Evolutionary conservation across 2,797 vertebrate genomes (phyloP).

Genomic region (Takifugu rubripes): DNA sequence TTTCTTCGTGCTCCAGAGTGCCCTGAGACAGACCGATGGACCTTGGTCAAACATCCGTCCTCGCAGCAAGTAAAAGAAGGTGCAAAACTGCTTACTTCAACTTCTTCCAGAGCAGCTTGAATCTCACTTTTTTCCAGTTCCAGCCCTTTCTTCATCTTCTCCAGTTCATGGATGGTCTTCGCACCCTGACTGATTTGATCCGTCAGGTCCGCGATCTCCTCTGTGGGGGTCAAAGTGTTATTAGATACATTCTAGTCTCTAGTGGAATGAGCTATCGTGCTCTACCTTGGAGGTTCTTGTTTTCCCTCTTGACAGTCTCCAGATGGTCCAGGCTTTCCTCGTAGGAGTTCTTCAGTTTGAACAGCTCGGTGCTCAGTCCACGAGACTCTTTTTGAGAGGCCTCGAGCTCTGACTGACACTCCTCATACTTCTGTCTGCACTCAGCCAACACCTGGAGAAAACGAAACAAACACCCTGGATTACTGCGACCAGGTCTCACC

Average conservation of each 20-base stretch:
- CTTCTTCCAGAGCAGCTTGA: conserved; percentile 90
- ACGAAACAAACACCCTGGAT: not conserved
- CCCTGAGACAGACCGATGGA: conserved; percentile 68
- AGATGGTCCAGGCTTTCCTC: conserved; percentile 89
- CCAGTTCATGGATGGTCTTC: conserved; percentile 90
- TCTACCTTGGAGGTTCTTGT: conserved; percentile 93
- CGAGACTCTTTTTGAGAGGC: conserved; percentile 86
- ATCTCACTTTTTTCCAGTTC: conserved; percentile 88
- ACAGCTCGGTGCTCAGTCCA: conserved; percentile 88
- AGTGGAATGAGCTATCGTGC: not conserved
- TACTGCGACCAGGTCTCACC: too few species aligned
- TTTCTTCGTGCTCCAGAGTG: conserved; percentile 91
- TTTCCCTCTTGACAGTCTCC: conserved; percentile 88
- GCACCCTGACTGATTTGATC: conserved; percentile 87
- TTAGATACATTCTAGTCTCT: not conserved
- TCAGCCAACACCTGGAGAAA: conserved; percentile 74
- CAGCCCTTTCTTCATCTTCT: conserved; percentile 89
- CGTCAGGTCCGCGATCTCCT: conserved; percentile 88
- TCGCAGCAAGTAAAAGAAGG: not conserved
- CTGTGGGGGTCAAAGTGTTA: conserved; percentile 54
- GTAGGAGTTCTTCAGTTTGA: conserved; percentile 89
- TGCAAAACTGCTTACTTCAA: conserved; percentile 74
- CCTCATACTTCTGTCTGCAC: conserved; percentile 89
- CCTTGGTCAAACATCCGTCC: not conserved
- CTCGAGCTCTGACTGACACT: conserved; percentile 88